A percentile compares a stretch with the other conserved stretches of the same genome.
These are phyloP conservation scores for Peromyscus polionotus DNA, from an alignment of 2,113 vertebrate species.

Conservation along the genomic window DNA sequence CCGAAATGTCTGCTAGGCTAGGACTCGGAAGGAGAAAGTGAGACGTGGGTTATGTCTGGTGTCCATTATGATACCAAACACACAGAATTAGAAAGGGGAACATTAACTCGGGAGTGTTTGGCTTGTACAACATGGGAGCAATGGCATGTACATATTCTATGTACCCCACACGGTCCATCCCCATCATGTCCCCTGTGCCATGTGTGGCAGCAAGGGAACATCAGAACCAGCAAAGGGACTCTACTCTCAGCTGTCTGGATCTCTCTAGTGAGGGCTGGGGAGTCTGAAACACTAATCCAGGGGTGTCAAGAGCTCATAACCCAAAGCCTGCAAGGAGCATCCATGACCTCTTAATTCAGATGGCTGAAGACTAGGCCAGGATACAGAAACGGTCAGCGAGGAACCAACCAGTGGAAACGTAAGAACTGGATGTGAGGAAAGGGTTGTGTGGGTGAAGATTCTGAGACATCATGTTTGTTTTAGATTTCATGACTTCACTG, in stretches of 20 bases:
- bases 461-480: neutral
- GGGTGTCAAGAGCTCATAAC: neutral
- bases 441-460: neutral
- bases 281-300: neutral
- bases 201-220: neutral
- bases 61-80: neutral
- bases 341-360: neutral
- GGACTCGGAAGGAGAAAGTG: neutral
- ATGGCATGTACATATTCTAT: no score
- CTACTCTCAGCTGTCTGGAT: no score
- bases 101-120: neutral
- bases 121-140: neutral
- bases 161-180: neutral
- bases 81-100: no score
- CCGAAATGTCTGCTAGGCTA: neutral
- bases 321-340: neutral
- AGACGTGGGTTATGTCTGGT: neutral
- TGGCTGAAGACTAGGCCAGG: neutral
- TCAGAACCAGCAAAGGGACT: no score
- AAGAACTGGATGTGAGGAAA: neutral
- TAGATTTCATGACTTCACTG: conserved; percentile 8
- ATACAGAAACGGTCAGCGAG: neutral
- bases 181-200: neutral
- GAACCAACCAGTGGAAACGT: neutral
- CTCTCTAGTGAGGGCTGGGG: no score